Evolutionary conservation across 2,888 invertebrate genomes (phyloP).

Genomic region (Dorcus parallelipipedus): DNA sequence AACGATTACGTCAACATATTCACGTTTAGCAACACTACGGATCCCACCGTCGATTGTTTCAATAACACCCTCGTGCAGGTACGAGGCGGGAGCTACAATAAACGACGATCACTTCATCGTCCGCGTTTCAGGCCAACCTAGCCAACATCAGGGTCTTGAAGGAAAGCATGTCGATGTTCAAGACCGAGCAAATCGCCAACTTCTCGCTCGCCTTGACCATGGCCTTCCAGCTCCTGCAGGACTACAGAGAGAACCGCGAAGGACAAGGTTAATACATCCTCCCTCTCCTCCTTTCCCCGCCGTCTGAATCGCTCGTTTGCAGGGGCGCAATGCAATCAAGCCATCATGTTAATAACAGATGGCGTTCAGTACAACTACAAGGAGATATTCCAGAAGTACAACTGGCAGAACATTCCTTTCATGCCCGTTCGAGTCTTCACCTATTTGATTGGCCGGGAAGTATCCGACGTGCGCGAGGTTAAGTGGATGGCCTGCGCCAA

Average conservation of each 20-base stretch:
- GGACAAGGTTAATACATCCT: slow-evolving; percentile 34
- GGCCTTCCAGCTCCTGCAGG: slow-evolving; percentile 80
- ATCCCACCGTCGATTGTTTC: slow-evolving; percentile 84
- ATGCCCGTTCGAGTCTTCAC: slow-evolving; percentile 95
- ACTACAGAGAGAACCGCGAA: slow-evolving; percentile 37
- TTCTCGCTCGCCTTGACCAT: slow-evolving; percentile 84
- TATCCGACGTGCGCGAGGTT: slow-evolving; percentile 88
- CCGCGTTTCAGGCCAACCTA: slow-evolving; percentile 68
- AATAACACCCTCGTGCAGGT: slow-evolving; percentile 87
- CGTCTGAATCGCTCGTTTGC: neutral
- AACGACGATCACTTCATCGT: neutral
- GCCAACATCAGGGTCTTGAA: slow-evolving; percentile 82
- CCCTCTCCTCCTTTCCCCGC: neutral
- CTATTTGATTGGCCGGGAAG: slow-evolving; percentile 82
- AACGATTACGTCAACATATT: slow-evolving; percentile 98
- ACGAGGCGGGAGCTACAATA: slow-evolving; percentile 6
- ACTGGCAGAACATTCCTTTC: slow-evolving; percentile 70
- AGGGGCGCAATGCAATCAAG: slow-evolving; percentile 74
- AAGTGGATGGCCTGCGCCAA: slow-evolving; percentile 99
- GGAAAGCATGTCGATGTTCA: slow-evolving; percentile 70
- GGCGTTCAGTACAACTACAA: slow-evolving; percentile 94
- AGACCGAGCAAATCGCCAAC: slow-evolving; percentile 88
- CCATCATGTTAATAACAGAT: slow-evolving; percentile 98
- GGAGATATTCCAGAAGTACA: slow-evolving; percentile 87
- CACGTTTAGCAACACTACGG: slow-evolving; percentile 80